Conservation (phyloP, 2,113 vertebrate species). For the Pomatorhinus ruficollis region DNA sequence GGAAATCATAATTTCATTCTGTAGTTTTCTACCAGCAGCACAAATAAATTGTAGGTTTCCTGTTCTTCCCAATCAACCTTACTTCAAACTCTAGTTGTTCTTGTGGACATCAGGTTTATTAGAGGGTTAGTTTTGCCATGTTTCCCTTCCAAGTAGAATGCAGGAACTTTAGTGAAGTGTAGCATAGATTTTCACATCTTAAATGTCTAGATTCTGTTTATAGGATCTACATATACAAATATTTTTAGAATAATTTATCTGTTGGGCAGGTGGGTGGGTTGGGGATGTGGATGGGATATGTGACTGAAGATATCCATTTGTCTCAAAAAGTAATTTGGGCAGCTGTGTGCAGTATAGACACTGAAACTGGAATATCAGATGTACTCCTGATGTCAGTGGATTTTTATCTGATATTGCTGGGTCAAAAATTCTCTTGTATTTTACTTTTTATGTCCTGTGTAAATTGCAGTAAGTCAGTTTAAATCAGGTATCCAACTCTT, state of each 20-base stretch:
- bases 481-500: not conserved
- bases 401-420: not conserved
- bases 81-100: not conserved
- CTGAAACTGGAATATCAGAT: not conserved
- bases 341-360: not conserved
- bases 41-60: not conserved
- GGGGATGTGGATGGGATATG: not conserved
- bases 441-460: not conserved
- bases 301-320: not conserved
- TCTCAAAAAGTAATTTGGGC: not conserved
- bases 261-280: fast-evolving
- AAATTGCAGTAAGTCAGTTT: not conserved
- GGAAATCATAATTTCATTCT: not conserved
- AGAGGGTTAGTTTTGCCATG: not conserved
- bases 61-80: not conserved
- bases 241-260: not conserved
- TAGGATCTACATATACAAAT: not conserved
- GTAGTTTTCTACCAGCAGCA: not conserved
- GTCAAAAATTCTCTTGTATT: not conserved
- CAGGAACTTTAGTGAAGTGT: not conserved
- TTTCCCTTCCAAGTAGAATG: not conserved
- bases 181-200: not conserved
- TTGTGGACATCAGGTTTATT: not conserved
- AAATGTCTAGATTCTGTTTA: not conserved
- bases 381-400: not conserved